These are phyloP conservation scores for Spermophilus dauricus DNA, from an alignment of 2,113 vertebrate species.

Conservation along the genomic window DNA sequence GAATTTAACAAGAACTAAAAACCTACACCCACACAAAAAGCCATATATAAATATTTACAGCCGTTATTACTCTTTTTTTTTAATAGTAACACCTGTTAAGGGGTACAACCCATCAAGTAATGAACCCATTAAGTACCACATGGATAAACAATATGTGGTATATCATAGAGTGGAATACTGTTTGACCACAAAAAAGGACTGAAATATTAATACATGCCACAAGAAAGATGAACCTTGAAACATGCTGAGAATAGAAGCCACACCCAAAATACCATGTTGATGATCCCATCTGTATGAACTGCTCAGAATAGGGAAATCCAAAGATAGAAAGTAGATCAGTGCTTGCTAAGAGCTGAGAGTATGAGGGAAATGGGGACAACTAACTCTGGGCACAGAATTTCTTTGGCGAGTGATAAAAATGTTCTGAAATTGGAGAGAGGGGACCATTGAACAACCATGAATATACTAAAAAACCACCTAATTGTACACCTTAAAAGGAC, in stretches of 20 bases:
- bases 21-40: neutral
- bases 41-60: neutral
- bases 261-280: neutral
- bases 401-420: neutral
- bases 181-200: neutral
- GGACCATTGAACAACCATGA: neutral
- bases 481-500: neutral
- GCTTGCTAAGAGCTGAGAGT: neutral
- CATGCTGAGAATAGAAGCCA: neutral
- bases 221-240: neutral
- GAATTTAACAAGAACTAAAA: neutral
- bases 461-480: neutral
- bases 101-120: neutral
- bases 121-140: neutral
- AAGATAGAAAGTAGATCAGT: neutral
- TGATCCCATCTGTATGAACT: conserved; percentile 1
- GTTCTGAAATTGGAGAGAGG: conserved; percentile 25
- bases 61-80: too few species aligned
- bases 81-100: neutral
- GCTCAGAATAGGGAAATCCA: neutral
- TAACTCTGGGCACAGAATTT: neutral
- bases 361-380: neutral
- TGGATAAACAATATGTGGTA: neutral
- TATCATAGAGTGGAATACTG: neutral
- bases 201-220: neutral